phyloP scores from a whole-genome alignment of 1,140 invertebrate species.

The Rhyzopertha dominica region DNA sequence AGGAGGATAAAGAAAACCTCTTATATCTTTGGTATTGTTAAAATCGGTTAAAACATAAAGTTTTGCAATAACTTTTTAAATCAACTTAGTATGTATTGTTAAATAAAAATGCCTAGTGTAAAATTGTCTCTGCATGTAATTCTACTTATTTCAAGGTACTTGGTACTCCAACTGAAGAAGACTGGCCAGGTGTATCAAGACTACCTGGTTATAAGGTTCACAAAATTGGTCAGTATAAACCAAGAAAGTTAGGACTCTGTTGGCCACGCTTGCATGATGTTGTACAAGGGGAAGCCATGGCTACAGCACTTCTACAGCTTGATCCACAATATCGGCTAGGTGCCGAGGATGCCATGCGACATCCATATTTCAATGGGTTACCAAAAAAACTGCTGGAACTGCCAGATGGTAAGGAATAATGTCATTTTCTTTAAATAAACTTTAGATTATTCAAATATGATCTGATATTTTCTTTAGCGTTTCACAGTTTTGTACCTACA shows the following conservation, averaged over 20 bases:
- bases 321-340: conserved; percentile 82
- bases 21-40: too few relatives aligned
- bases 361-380: conserved; percentile 86
- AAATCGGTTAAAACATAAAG: too few relatives aligned
- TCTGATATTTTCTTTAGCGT: conserved; percentile 17
- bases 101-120: not conserved
- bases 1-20: too few relatives aligned
- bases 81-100: not conserved
- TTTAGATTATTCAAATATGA: conserved; percentile 9
- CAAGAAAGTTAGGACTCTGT: conserved; percentile 73
- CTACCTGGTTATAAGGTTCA: conserved; percentile 82
- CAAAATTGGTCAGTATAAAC: conserved; percentile 70
- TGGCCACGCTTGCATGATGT: conserved; percentile 87
- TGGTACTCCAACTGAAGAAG: conserved; percentile 86
- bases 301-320: conserved; percentile 77
- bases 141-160: conserved; percentile 56
- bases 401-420: conserved; percentile 69
- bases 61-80: too few relatives aligned
- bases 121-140: not conserved
- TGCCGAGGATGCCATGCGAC: conserved; percentile 80
- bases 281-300: conserved; percentile 81
- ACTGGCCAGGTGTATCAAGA: conserved; percentile 83
- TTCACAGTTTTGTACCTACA: too few relatives aligned
- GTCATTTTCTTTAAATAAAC: conserved; percentile 11
- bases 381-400: conserved; percentile 85